These are phyloP conservation scores for Deroplatys truncata DNA, from an alignment of 2,888 invertebrate species.

Conservation along the genomic window DNA sequence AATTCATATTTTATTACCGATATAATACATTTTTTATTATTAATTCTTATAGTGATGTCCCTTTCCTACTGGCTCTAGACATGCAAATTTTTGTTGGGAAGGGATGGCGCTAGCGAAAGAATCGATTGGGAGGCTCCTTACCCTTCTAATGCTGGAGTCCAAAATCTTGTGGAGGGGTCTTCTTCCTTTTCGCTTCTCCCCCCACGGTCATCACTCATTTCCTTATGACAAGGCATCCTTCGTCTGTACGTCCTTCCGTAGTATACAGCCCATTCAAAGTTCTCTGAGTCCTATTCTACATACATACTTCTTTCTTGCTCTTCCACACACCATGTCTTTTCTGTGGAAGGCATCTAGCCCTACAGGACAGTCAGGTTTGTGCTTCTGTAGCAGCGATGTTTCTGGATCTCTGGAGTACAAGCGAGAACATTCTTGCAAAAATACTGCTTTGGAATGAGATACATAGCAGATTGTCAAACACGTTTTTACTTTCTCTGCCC, in stretches of 20 bases:
- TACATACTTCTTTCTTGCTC: not conserved
- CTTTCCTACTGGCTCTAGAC: slow-evolving; percentile 9
- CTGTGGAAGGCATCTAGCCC: not conserved
- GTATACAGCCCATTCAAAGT: not conserved
- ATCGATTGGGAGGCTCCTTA: slow-evolving; percentile 7
- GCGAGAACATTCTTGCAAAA: no score
- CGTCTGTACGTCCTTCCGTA: not conserved
- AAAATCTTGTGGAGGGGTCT: slow-evolving; percentile 6
- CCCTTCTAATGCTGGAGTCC: not conserved
- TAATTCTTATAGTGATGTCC: slow-evolving; percentile 2
- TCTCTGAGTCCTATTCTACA: not conserved
- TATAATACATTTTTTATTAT: not conserved
- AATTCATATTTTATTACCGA: slow-evolving; percentile 5
- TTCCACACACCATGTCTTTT: not conserved
- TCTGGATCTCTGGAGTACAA: no score
- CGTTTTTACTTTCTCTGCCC: no score
- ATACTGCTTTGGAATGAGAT: no score
- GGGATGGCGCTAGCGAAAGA: not conserved
- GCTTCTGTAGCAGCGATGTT: no score
- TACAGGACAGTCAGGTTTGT: no score
- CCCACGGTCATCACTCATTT: slow-evolving; percentile 30
- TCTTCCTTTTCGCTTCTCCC: slow-evolving; percentile 7
- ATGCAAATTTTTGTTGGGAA: slow-evolving; percentile 11
- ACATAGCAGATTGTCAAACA: no score
- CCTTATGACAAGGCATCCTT: slow-evolving; percentile 28